Evolutionary conservation across 2,113 vertebrate species (phyloP), one percentile per base, ranked within the genome.

Genomic region (Gobius niger): DNA sequence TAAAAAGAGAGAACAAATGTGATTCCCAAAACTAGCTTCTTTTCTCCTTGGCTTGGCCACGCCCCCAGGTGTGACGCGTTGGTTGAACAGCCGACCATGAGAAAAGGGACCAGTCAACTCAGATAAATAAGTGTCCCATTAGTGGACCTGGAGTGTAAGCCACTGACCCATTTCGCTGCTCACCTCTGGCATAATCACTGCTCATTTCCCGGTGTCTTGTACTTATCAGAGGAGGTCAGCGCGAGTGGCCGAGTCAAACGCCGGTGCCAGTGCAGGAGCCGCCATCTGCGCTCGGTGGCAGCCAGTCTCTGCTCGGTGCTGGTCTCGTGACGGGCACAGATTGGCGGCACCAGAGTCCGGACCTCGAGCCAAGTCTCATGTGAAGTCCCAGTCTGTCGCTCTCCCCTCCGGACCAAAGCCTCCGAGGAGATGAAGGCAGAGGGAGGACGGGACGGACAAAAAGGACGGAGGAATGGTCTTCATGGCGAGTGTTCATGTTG

Each of bases 311-410:
- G 77, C 71, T 65, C 74, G 61, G 84, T 82, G 82, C 86, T 75
- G 68, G 74, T 77, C 77, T 75, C 34, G 44, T 73, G 81, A 82
- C 44, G 15, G 70, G 76, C 72, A 82, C 87, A 91, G 90, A 88
- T 87, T 88, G 90, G 80, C 75, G 34, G 59, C 52, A 71, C 68
- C 74, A 73, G 81, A 44, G 70, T 71, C 80, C 89, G 82, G 78
- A 82, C 62, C 62, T 56, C 19, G 56, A 63, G 82, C 76, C 84
- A 89, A 73, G 82, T 50, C 11, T 83, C 88, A 85, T 72, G 72
- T 75, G 65, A 81, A 71, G 85, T 44, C 5, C 63, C 86, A 78
- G 89, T 90, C 88, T 92, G 91, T 87, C 74, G 41, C 82, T 87
- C 67, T 64, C 67, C 77, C 89, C 77, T 11, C 6, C 73, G 73